phyloP scores from a whole-genome alignment of 2,113 vertebrate genomes.

The Enhydra lutris region DNA sequence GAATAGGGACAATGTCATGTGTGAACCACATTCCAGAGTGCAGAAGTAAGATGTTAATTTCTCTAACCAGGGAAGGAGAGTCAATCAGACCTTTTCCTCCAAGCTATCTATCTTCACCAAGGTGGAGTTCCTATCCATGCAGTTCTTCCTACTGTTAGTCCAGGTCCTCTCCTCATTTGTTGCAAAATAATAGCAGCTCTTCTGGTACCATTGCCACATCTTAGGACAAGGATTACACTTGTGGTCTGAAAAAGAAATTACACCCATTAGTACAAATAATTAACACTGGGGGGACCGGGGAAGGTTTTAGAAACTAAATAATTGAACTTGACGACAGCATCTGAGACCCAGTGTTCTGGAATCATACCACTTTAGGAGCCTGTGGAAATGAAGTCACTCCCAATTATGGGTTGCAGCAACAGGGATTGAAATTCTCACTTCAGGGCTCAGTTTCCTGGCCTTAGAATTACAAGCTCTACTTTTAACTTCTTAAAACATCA shows the following conservation, averaged over 20 bases:
- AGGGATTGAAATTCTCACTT: not conserved
- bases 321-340: not conserved
- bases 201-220: conserved; percentile 51
- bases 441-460: not conserved
- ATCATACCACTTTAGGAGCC: not conserved
- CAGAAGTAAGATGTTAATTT: not conserved
- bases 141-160: conserved; percentile 34
- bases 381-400: not conserved
- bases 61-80: not conserved
- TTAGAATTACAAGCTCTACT: not conserved
- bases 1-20: not conserved
- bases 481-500: not conserved
- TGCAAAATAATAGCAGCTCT: conserved; percentile 60
- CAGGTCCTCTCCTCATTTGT: conserved; percentile 54
- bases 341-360: not conserved
- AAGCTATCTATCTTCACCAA: conserved; percentile 50
- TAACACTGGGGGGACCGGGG: not conserved
- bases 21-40: not conserved
- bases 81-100: conserved; percentile 55
- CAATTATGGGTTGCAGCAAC: not conserved
- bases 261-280: not conserved
- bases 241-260: conserved; percentile 62
- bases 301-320: not conserved
- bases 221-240: conserved; percentile 67
- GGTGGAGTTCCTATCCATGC: conserved; percentile 35